Evolutionary conservation across 2,797 vertebrate genomes (phyloP).

Genomic region (Tapirus indicus): DNA sequence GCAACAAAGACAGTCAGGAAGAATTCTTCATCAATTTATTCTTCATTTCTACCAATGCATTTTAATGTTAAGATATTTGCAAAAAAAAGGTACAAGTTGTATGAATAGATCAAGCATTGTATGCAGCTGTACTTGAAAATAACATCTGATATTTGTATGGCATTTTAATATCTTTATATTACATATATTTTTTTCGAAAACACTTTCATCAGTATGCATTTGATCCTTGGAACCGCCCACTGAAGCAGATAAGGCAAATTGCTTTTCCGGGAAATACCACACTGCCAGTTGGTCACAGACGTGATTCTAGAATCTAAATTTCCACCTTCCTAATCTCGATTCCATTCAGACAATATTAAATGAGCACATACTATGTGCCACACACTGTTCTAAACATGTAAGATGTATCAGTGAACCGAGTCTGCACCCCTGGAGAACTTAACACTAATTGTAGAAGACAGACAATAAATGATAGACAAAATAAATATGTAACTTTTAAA

Average conservation of each 20-base stretch:
- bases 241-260: conserved; percentile 8
- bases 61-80: conserved; percentile 65
- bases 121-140: not conserved
- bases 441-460: conserved; percentile 1
- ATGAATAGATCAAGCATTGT: conserved; percentile 52
- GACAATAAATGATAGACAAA: not conserved
- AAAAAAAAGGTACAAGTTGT: not conserved
- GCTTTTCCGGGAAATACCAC: conserved; percentile 4
- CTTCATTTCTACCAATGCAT: conserved; percentile 34
- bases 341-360: not conserved
- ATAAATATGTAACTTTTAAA: conserved; percentile 1
- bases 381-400: not conserved
- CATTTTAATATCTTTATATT: conserved; percentile 2
- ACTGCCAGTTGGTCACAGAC: not conserved
- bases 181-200: conserved; percentile 1
- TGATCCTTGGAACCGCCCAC: not conserved
- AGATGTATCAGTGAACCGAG: not conserved
- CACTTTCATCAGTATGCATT: not conserved
- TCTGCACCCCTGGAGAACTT: not conserved
- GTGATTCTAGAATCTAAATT: conserved; percentile 34
- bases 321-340: not conserved
- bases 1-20: not conserved
- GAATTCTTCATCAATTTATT: conserved; percentile 54
- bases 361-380: not conserved
- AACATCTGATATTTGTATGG: not conserved